phyloP scores from a whole-genome alignment of 2,797 vertebrate species.

The Myotis planiceps region DNA sequence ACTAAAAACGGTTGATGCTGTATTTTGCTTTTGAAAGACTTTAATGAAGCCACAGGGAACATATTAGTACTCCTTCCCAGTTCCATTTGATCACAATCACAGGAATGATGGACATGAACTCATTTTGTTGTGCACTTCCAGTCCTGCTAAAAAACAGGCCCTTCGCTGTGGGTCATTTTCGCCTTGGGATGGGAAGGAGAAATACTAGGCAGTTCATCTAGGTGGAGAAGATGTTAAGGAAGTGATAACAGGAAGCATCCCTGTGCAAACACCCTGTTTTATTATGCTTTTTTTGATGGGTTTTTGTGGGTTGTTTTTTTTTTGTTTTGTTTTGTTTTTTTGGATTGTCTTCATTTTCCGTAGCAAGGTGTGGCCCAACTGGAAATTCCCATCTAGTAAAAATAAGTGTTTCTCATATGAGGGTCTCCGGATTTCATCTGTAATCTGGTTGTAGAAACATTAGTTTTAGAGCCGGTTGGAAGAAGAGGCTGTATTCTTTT shows the following conservation, averaged over 20 bases:
- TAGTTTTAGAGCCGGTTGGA: background rate
- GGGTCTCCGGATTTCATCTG: constrained; percentile 1
- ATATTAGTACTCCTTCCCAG: background rate
- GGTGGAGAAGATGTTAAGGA: background rate
- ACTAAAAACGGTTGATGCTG: background rate
- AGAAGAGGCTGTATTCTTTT: background rate
- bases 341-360: background rate
- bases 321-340: background rate
- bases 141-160: background rate
- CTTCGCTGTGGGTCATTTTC: background rate
- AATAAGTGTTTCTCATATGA: background rate
- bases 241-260: background rate
- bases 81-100: background rate
- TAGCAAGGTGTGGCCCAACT: background rate
- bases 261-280: background rate
- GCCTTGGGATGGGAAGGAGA: background rate
- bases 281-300: background rate
- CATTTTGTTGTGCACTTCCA: background rate
- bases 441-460: background rate
- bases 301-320: no score
- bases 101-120: background rate
- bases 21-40: constrained; percentile 24
- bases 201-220: background rate
- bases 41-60: background rate
- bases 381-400: constrained; percentile 25